Conservation (phyloP, 2,113 vertebrate genomes). For the Uropsilus gracilis region DNA sequence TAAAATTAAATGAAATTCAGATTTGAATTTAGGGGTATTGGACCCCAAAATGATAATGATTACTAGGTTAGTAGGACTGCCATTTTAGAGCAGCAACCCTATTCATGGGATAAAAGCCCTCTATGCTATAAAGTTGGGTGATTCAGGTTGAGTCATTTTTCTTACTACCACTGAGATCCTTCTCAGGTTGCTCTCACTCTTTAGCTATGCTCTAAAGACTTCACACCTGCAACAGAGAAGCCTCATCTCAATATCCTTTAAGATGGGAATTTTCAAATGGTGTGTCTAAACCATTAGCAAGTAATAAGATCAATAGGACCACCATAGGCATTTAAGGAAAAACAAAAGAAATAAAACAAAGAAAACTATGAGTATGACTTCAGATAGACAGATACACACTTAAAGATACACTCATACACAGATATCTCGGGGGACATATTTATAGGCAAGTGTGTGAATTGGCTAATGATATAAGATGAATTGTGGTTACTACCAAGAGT, state of each 20-base stretch:
- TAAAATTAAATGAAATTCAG: not conserved
- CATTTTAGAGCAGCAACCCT: not conserved
- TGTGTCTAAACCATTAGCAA: not conserved
- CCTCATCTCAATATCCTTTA: not conserved
- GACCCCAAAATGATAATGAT: not conserved
- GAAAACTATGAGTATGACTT: not conserved
- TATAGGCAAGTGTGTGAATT: not conserved
- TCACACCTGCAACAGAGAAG: not conserved
- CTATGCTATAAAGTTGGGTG: no score
- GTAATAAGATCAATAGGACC: not conserved
- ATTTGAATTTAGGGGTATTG: not conserved
- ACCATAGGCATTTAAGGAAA: not conserved
- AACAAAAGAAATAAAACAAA: not conserved
- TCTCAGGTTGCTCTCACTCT: not conserved
- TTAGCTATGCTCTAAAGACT: not conserved
- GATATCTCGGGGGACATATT: not conserved
- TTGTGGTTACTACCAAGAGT: not conserved
- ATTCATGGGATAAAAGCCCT: not conserved
- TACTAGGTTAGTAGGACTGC: not conserved
- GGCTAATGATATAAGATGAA: not conserved
- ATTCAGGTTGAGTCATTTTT: not conserved
- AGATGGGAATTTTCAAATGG: not conserved
- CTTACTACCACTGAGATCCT: not conserved
- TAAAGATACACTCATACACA: not conserved
- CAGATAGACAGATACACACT: not conserved